Evolutionary conservation across 1,140 invertebrate species (phyloP).

Genomic region (Lepidotrigona ventralis): DNA sequence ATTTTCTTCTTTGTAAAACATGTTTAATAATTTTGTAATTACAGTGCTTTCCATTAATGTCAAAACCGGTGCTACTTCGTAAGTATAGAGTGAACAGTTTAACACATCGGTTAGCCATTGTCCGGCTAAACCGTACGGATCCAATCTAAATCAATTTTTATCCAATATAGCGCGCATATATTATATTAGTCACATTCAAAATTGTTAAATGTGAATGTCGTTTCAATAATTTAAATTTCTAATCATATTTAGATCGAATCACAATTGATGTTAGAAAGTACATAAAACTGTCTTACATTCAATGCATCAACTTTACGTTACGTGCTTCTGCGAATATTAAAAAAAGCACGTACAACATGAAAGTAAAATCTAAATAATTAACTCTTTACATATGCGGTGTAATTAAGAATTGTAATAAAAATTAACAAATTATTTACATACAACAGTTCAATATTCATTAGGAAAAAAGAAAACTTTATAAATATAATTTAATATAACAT

Average conservation of each 20-base stretch:
- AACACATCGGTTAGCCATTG: constrained; percentile 81
- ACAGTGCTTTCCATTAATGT: constrained; percentile 80
- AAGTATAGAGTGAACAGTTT: constrained; percentile 82
- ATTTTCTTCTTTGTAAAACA: constrained; percentile 73
- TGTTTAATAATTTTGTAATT: constrained; percentile 80
- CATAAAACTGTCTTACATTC: background rate
- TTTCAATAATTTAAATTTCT: background rate
- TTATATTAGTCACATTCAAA: background rate
- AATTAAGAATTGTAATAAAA: background rate
- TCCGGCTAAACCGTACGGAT: constrained; percentile 80
- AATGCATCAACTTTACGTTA: too few relatives aligned
- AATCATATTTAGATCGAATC: background rate
- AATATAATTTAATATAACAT: background rate
- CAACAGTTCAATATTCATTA: background rate
- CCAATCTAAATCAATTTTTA: constrained; percentile 70
- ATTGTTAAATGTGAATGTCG: background rate
- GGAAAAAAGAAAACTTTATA: background rate
- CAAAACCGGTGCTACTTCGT: constrained; percentile 82
- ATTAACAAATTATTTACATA: background rate
- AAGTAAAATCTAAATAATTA: background rate
- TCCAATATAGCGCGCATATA: background rate
- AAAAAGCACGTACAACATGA: background rate
- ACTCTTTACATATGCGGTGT: too few relatives aligned
- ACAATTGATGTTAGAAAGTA: too few relatives aligned
- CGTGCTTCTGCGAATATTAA: background rate